A percentile compares a stretch with the other conserved stretches of the same genome.
These are phyloP conservation scores for Erebia epiphron DNA, from an alignment of 2,888 invertebrate genomes.

Conservation along the genomic window DNA sequence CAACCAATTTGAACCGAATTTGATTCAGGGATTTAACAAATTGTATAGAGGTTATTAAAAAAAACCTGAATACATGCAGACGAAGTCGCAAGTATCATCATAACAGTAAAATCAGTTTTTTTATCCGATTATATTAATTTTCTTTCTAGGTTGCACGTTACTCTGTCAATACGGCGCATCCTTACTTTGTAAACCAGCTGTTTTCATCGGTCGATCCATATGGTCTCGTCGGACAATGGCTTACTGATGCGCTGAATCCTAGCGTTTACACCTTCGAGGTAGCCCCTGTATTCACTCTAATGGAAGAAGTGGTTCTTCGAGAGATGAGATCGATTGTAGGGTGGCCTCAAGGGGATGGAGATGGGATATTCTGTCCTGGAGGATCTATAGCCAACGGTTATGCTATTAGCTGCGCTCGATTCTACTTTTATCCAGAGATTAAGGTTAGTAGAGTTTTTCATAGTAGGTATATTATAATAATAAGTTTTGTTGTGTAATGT, in stretches of 20 bases:
- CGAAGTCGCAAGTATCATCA: too few species aligned
- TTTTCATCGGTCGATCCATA: conserved; percentile 94
- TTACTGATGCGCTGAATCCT: conserved; percentile 92
- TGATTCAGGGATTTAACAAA: too few species aligned
- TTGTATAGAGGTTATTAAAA: too few species aligned
- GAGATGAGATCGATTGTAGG: conserved; percentile 92
- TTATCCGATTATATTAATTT: background rate
- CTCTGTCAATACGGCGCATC: conserved; percentile 95
- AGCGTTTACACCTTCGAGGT: conserved; percentile 96
- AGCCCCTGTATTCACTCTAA: conserved; percentile 92
- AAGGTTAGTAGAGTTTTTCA: conserved; percentile 81
- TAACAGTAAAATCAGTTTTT: too few species aligned
- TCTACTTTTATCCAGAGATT: conserved; percentile 86
- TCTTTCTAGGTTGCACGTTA: conserved; percentile 81
- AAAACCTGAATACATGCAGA: too few species aligned
- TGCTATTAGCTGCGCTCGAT: conserved; percentile 93
- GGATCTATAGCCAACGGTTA: conserved; percentile 96
- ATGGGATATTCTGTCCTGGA: conserved; percentile 95
- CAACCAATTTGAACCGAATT: too few species aligned
- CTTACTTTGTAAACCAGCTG: conserved; percentile 94
- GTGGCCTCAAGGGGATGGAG: conserved; percentile 88
- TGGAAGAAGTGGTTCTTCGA: conserved; percentile 91
- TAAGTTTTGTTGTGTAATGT: background rate
- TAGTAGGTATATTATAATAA: background rate
- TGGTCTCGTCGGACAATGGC: conserved; percentile 92